A percentile compares a stretch with the other conserved stretches of the same genome.
Conservation (phyloP, 2,113 vertebrate species). For the Bucco capensis region DNA sequence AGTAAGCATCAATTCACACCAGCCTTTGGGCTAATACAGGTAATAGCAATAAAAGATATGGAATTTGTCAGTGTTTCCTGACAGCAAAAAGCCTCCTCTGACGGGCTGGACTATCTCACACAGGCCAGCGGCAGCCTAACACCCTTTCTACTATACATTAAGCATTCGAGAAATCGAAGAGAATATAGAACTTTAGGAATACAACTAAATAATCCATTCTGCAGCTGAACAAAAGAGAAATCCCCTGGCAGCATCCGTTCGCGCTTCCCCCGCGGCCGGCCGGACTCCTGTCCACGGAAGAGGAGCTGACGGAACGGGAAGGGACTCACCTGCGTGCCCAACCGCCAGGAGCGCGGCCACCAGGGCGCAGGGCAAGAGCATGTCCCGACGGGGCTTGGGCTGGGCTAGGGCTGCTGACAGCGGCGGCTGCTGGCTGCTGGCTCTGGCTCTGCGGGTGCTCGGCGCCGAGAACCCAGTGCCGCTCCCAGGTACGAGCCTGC, state of each 20-base stretch:
- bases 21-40: background rate
- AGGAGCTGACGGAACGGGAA: background rate
- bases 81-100: background rate
- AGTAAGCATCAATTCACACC: accelerated
- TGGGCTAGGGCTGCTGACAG: background rate
- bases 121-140: background rate
- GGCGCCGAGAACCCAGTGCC: background rate
- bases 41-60: no score
- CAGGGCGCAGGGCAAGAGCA: conserved; percentile 29
- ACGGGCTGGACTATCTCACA: background rate
- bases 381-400: background rate
- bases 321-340: conserved; percentile 52
- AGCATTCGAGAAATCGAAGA: background rate
- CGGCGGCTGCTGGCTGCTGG: background rate
- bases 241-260: accelerated
- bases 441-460: background rate
- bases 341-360: conserved; percentile 30
- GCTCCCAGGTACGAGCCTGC: background rate
- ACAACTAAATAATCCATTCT: background rate
- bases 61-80: background rate
- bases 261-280: background rate
- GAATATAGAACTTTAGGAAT: background rate
- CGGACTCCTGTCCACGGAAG: background rate
- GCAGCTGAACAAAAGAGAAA: background rate
- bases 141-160: no score